Percentiles rank a stretch among this genome's conserved stretches.
Conservation (phyloP, 2,113 vertebrate genomes). For the Megaleporinus macrocephalus region DNA sequence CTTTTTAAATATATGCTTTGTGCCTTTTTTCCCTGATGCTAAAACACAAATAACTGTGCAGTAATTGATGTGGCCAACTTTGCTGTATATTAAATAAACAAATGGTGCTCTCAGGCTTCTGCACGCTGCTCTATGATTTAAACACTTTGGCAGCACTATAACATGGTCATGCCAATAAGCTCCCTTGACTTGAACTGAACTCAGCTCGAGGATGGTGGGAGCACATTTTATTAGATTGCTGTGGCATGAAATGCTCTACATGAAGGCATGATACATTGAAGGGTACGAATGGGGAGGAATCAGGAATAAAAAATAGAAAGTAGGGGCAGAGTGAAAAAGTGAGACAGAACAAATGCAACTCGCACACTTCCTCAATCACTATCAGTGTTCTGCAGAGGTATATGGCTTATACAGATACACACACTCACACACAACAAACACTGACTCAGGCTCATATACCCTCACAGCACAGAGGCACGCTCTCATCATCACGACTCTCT, state of each 20-base stretch:
- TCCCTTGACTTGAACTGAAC: background rate
- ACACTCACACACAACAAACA: background rate
- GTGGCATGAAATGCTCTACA: background rate
- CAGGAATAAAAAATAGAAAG: background rate
- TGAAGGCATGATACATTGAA: background rate
- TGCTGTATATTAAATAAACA: no score
- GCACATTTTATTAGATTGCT: background rate
- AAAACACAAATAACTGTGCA: no score
- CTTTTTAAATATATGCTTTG: no score
- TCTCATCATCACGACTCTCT: constrained; percentile 16
- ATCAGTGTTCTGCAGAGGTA: background rate
- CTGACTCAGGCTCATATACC: background rate
- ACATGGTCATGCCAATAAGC: background rate
- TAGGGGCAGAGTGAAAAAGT: background rate
- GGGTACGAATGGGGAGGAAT: background rate
- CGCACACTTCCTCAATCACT: background rate
- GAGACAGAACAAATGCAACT: background rate
- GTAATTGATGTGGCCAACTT: no score
- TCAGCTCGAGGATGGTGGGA: background rate
- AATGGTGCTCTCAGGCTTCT: no score
- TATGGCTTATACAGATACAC: background rate
- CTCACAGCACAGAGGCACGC: background rate
- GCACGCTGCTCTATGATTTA: background rate
- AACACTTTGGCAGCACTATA: background rate
- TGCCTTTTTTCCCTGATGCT: no score